Conservation (phyloP, 2,888 invertebrate species). For the Chesias legatella region DNA sequence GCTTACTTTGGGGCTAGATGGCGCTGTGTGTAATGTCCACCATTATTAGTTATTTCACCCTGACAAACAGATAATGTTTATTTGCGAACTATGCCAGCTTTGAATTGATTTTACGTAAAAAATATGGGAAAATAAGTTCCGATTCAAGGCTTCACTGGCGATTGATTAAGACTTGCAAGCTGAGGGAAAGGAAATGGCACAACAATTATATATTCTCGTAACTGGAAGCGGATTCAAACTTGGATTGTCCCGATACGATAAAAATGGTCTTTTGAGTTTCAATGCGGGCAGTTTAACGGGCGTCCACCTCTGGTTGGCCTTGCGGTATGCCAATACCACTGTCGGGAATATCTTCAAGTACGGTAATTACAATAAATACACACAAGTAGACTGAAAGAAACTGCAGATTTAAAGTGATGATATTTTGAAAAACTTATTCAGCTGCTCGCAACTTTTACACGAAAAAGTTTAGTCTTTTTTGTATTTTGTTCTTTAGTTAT, state of each 20-base stretch:
- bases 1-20: too few species aligned
- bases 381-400: too few species aligned
- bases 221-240: slow-evolving; percentile 45
- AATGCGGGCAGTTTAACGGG: slow-evolving; percentile 53
- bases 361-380: slow-evolving; percentile 60
- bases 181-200: slow-evolving; percentile 48
- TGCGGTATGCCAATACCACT: slow-evolving; percentile 74
- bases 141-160: slow-evolving; percentile 38
- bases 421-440: too few species aligned
- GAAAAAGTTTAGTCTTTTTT: too few species aligned
- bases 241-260: slow-evolving; percentile 47
- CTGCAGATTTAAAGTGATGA: too few species aligned
- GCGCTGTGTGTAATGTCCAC: too few species aligned
- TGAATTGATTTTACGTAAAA: too few species aligned
- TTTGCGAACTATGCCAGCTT: too few species aligned
- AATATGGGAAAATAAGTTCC: slow-evolving; percentile 36
- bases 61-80: too few species aligned
- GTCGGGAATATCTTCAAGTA: slow-evolving; percentile 55
- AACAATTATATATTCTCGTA: slow-evolving; percentile 31
- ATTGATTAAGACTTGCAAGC: slow-evolving; percentile 37
- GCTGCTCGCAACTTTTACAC: too few species aligned
- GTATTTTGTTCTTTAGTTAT: not conserved
- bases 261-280: slow-evolving; percentile 58
- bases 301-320: slow-evolving; percentile 69
- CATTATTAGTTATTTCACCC: too few species aligned